These are phyloP conservation scores for Meandrina meandrites DNA, from an alignment of 92 coral and sea anemone genomes.

Conservation along the genomic window DNA sequence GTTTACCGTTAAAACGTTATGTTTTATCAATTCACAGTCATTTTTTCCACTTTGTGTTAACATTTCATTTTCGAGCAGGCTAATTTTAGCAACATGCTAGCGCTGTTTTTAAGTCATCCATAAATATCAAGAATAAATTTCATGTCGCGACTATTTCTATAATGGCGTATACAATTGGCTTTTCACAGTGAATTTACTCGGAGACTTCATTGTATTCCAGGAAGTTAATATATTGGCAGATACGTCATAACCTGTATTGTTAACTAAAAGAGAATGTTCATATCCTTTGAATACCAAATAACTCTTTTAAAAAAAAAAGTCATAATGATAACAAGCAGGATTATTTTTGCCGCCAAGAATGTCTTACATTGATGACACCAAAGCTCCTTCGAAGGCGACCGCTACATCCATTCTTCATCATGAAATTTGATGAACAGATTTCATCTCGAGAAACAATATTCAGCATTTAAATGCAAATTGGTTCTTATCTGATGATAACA, in stretches of 20 bases:
- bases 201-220: constrained; percentile 1
- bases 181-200: no score
- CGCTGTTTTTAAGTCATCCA: background rate
- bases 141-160: background rate
- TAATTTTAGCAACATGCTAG: background rate
- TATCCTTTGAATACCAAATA: background rate
- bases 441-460: constrained; percentile 5
- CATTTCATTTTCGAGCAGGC: background rate
- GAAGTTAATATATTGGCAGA: background rate
- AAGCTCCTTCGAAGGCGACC: background rate
- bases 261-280: background rate
- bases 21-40: background rate
- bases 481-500: constrained; percentile 12
- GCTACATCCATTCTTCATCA: background rate
- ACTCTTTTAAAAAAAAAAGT: background rate
- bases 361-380: background rate
- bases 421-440: background rate
- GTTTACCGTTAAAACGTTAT: background rate
- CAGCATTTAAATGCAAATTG: constrained; percentile 21
- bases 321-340: background rate
- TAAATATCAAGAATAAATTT: background rate
- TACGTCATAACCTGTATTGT: constrained; percentile 15
- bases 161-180: background rate
- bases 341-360: background rate
- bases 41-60: no score